phyloP scores from a whole-genome alignment of 2,797 vertebrate genomes.

The Onychomys leucogaster region DNA sequence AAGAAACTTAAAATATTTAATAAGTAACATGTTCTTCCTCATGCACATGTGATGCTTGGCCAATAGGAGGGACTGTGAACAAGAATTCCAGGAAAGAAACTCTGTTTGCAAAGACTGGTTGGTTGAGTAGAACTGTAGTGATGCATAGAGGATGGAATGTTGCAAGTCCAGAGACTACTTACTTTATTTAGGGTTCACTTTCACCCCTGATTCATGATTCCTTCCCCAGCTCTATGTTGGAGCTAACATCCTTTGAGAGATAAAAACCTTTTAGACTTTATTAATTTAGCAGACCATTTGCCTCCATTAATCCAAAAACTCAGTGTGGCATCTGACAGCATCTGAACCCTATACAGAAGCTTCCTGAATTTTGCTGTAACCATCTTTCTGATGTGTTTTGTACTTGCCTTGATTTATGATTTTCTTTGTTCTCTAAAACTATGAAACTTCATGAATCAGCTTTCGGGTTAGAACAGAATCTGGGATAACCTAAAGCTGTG shows the following conservation, averaged over 20 bases:
- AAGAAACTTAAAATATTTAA: neutral
- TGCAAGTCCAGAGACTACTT: too few relatives aligned
- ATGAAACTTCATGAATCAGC: neutral
- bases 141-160: neutral
- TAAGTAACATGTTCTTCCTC: neutral
- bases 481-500: neutral
- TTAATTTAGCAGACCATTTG: neutral
- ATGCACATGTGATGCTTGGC: neutral
- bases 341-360: neutral
- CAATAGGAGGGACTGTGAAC: neutral
- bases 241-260: too few relatives aligned
- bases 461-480: neutral
- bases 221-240: too few relatives aligned
- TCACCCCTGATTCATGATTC: neutral
- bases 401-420: neutral
- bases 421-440: neutral
- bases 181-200: neutral
- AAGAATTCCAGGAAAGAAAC: neutral
- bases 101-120: neutral
- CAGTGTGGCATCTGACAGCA: neutral
- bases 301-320: neutral
- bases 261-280: neutral
- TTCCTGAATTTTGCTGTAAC: neutral
- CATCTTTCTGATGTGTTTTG: neutral
- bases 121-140: too few relatives aligned